Conservation (phyloP, 2,113 vertebrate species). For the Rousettus leschenaultii region DNA sequence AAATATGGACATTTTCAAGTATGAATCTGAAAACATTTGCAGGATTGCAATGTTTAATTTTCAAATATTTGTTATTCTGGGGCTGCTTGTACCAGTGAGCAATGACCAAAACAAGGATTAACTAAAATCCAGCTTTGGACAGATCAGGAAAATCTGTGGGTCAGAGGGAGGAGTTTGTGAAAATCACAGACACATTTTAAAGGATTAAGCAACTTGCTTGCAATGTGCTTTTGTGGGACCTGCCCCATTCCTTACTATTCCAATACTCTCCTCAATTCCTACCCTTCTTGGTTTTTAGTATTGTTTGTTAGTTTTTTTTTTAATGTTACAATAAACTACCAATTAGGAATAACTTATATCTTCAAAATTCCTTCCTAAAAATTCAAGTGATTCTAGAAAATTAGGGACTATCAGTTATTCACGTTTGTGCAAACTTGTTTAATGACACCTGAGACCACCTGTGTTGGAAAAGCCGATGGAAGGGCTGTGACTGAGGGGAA, state of each 20-base stretch:
- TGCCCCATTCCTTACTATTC: background rate
- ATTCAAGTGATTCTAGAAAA: background rate
- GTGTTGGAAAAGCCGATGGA: background rate
- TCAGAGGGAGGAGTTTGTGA: slow-evolving; percentile 25
- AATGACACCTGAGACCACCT: background rate
- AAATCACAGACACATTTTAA: slow-evolving; percentile 34
- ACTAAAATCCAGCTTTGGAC: slow-evolving; percentile 57
- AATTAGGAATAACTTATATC: background rate
- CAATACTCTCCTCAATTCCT: background rate
- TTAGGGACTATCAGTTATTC: background rate
- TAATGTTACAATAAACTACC: background rate
- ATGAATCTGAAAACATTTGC: slow-evolving; percentile 40
- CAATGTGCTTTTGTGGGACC: background rate
- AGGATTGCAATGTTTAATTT: slow-evolving; percentile 61
- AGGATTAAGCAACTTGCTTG: slow-evolving; percentile 23
- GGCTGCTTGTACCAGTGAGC: slow-evolving; percentile 29
- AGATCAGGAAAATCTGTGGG: slow-evolving; percentile 47
- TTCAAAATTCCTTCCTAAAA: slow-evolving; percentile 7
- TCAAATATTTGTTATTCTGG: slow-evolving; percentile 53
- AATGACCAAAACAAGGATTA: slow-evolving; percentile 63
- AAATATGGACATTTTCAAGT: slow-evolving; percentile 26
- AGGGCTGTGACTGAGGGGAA: background rate
- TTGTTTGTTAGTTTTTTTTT: background rate
- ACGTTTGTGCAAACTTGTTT: slow-evolving; percentile 5
- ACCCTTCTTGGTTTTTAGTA: background rate